Conservation (phyloP, 2,113 vertebrate species). For the Trinectes maculatus region DNA sequence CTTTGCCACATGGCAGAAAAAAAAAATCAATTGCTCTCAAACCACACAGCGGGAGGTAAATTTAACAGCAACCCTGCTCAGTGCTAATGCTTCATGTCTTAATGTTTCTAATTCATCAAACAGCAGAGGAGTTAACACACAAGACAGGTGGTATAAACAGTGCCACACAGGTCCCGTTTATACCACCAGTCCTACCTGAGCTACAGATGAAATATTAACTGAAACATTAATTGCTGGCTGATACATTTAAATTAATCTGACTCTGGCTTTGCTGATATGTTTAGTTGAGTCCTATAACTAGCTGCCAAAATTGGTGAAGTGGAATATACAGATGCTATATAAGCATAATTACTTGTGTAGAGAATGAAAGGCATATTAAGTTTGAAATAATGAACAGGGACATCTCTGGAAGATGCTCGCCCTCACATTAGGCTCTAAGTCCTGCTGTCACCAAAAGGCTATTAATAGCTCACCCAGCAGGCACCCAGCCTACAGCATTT, state of each 20-base stretch:
- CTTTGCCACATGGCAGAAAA: neutral
- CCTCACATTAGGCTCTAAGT: slow-evolving; percentile 63
- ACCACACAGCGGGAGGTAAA: slow-evolving; percentile 34
- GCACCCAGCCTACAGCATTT: slow-evolving; percentile 49
- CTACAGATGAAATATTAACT: neutral
- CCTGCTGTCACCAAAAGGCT: slow-evolving; percentile 70
- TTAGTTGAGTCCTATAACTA: too few relatives aligned
- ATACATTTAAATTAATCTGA: too few relatives aligned
- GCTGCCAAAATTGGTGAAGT: neutral
- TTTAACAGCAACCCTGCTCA: slow-evolving; percentile 20
- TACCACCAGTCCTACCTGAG: neutral
- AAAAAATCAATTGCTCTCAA: slow-evolving; percentile 8
- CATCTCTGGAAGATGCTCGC: slow-evolving; percentile 60
- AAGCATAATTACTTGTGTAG: neutral
- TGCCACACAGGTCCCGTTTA: too few relatives aligned
- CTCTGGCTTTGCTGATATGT: too few relatives aligned
- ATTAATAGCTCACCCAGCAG: slow-evolving; percentile 76
- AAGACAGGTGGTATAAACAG: too few relatives aligned
- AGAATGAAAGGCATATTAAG: slow-evolving; percentile 36
- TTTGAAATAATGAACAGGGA: slow-evolving; percentile 60
- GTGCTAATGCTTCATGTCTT: slow-evolving; percentile 13
- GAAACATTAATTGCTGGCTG: too few relatives aligned
- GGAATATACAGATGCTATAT: neutral
- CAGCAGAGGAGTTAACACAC: slow-evolving; percentile 8
- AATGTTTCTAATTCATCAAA: slow-evolving; percentile 33